These are phyloP conservation scores for Lepidonotus clava DNA, from an alignment of 2,888 invertebrate genomes.

Conservation along the genomic window DNA sequence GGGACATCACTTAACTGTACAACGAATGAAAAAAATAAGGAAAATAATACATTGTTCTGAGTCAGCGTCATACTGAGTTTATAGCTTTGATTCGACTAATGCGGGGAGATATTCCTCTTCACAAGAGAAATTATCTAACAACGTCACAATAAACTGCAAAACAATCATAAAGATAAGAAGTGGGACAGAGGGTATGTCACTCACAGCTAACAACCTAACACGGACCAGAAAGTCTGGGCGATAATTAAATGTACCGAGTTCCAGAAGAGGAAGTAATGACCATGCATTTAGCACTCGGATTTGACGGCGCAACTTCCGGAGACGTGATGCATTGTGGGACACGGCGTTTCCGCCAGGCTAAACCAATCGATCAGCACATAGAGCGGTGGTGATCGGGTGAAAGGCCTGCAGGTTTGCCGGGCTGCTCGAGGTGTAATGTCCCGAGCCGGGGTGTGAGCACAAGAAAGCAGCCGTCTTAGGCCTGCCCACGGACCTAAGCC, in stretches of 20 bases:
- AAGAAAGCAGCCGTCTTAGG: not conserved
- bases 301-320: not conserved
- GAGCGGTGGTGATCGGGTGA: slow-evolving; percentile 35
- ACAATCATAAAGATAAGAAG: too few relatives aligned
- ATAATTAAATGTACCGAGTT: slow-evolving; percentile 23
- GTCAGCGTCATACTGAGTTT: too few relatives aligned
- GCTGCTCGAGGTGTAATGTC: not conserved
- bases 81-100: too few relatives aligned
- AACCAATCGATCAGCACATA: slow-evolving; percentile 48
- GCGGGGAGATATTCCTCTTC: too few relatives aligned
- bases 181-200: too few relatives aligned
- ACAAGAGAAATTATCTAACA: too few relatives aligned
- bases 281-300: slow-evolving; percentile 3
- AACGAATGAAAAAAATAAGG: too few relatives aligned
- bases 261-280: slow-evolving; percentile 1
- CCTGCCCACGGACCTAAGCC: not conserved
- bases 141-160: too few relatives aligned
- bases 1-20: too few relatives aligned
- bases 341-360: slow-evolving; percentile 24
- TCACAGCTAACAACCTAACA: too few relatives aligned
- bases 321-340: slow-evolving; percentile 40
- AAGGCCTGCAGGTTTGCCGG: not conserved
- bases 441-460: not conserved
- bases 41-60: too few relatives aligned
- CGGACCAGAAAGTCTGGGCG: not conserved